Evolutionary conservation across 1,140 invertebrate genomes (phyloP), one percentile per base, ranked within the genome.

Genomic region (Dreissena rostriformis): DNA sequence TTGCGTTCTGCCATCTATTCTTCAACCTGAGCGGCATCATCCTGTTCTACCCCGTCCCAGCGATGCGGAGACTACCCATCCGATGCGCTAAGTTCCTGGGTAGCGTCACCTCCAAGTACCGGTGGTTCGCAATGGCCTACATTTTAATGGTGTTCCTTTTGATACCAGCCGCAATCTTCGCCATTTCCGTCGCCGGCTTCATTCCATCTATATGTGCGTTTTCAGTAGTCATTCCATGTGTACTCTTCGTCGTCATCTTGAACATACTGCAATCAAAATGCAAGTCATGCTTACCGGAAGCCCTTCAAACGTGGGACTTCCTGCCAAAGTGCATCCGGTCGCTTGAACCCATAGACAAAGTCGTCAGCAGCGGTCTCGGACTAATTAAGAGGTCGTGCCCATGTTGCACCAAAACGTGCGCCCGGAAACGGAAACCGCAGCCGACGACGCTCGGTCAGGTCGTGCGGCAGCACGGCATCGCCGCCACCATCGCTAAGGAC

Each of bases 91-190:
- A 93, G 81, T 87, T 90, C 22, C 88, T 96, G 5, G 94, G 95
- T 10, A 84, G 91, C 14, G 90, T 90, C 12, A 95, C 95, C 10
- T 93, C 94, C 0, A 91, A 93, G 71, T 94, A 95, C 84, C 89
- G 94, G n/a, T 95, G 95, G 95, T 95, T 96, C 87, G 93, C 94
- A 8, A 80, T 95, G 14, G 63, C 94, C 2, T 95, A 95, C 87
- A 86, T 96, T 15, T 22, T 95, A 0, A 15, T 91, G 7, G 93
- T 95, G 88, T 96, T 95, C 86, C 74, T 95, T 12, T 5, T 94
- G 0, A 70, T 95, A 4, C 95, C 95, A 0, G 91, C 71, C 14
- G 52, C 92, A 8, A 89, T 94, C 6, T 94, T 95, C 78, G 88
- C 85, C 5, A 78, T 95, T 0, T 94, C 90, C 0, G n/a, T 91